Conservation (phyloP, 2,113 vertebrate genomes). For the Megaptera novaeangliae region DNA sequence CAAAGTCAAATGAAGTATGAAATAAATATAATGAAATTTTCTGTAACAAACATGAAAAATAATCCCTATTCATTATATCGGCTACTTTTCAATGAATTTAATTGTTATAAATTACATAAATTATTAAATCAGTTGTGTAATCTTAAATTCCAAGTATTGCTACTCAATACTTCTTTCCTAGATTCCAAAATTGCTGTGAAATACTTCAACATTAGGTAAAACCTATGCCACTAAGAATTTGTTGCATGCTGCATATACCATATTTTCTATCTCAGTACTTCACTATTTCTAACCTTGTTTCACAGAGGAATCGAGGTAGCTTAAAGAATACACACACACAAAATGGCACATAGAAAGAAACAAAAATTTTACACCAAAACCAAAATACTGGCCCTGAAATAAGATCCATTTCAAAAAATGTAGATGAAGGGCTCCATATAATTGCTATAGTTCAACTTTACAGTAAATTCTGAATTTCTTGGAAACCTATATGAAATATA, state of each 20-base stretch:
- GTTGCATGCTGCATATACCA: neutral
- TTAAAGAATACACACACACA: neutral
- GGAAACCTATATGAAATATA: neutral
- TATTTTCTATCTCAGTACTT: neutral
- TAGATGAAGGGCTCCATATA: neutral
- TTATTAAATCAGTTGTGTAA: neutral
- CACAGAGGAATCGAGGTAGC: neutral
- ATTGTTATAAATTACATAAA: neutral
- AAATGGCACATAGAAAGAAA: neutral
- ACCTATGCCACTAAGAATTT: neutral
- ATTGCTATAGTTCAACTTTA: neutral
- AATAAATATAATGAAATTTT: neutral
- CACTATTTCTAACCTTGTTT: neutral
- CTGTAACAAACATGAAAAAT: neutral
- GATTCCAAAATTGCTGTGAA: neutral
- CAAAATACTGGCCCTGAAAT: neutral
- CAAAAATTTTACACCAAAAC: neutral
- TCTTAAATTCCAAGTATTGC: neutral
- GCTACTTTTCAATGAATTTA: neutral
- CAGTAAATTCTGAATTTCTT: neutral
- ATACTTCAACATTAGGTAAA: neutral
- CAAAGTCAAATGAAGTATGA: neutral
- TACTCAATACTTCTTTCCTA: neutral
- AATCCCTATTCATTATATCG: neutral
- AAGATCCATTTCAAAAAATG: neutral